Percentiles rank a stretch among this genome's conserved stretches.
These are phyloP conservation scores for Anguilla anguilla DNA, from an alignment of 2,797 vertebrate genomes.

Conservation along the genomic window DNA sequence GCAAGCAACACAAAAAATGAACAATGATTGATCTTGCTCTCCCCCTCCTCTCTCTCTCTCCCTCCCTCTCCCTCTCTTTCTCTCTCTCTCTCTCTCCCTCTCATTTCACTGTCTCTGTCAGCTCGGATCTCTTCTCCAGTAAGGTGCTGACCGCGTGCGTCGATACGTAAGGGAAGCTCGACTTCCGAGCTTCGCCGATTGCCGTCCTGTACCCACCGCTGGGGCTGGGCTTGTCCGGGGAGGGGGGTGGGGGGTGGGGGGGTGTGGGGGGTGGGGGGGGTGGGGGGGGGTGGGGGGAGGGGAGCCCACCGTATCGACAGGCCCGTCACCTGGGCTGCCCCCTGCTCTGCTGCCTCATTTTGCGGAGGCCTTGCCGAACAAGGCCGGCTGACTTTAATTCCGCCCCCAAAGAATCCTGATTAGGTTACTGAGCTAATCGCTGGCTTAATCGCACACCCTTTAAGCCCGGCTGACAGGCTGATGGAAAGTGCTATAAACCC, in stretches of 20 bases:
- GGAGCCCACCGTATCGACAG: background rate
- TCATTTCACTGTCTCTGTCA: background rate
- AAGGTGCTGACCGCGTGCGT: background rate
- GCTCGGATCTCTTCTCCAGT: too few species aligned
- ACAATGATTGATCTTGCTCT: background rate
- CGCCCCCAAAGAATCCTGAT: background rate
- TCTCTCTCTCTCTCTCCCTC: background rate
- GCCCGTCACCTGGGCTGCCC: background rate
- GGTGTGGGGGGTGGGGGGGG: background rate
- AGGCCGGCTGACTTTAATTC: background rate
- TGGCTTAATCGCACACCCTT: background rate
- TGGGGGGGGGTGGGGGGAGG: too few species aligned
- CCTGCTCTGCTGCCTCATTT: background rate
- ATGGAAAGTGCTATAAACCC: constrained; percentile 16
- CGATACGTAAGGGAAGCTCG: background rate
- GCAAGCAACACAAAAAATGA: background rate
- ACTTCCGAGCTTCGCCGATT: background rate
- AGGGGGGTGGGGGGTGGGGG: background rate
- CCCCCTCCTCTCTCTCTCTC: background rate
- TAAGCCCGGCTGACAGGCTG: constrained; percentile 6
- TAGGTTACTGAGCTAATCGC: constrained; percentile 16
- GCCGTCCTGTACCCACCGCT: background rate
- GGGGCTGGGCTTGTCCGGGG: background rate
- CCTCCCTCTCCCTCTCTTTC: too few species aligned
- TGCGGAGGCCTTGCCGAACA: background rate